Conservation (phyloP, 2,113 vertebrate species). For the Phainopepla nitens region DNA sequence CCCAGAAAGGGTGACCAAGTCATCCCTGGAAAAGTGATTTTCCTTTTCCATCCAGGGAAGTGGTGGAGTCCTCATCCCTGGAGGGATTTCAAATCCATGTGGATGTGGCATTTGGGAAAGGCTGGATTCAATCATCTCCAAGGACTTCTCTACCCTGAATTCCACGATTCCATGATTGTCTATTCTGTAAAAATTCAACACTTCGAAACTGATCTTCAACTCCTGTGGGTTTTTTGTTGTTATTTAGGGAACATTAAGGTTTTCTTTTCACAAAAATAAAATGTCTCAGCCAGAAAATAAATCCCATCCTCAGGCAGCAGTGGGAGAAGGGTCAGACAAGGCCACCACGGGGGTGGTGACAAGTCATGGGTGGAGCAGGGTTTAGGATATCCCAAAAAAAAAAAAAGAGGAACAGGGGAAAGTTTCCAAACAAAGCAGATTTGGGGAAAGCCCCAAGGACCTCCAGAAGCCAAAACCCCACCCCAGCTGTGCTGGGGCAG, state of each 20-base stretch:
- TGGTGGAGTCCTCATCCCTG: not conserved
- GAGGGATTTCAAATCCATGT: not conserved
- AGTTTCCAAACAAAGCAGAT: accelerated
- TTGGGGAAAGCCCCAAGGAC: not conserved
- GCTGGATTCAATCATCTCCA: not conserved
- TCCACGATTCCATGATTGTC: accelerated
- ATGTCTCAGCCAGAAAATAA: not conserved
- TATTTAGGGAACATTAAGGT: not conserved
- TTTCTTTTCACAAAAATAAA: not conserved
- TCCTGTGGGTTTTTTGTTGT: accelerated
- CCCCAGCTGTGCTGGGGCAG: not conserved
- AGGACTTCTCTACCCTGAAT: not conserved
- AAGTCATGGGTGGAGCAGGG: accelerated
- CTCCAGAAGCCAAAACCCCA: not conserved
- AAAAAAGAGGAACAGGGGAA: not conserved
- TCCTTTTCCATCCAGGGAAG: not conserved
- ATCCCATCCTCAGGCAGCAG: not conserved
- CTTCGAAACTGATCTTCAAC: not conserved
- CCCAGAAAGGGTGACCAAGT: not conserved
- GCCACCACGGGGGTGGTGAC: accelerated
- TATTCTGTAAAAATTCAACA: not conserved
- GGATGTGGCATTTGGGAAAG: not conserved
- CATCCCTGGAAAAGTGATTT: too few species aligned
- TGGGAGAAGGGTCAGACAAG: not conserved
- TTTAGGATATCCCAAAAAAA: not conserved